These are phyloP conservation scores for Dryomyza anilis DNA, from an alignment of 2,888 invertebrate genomes.

Conservation along the genomic window DNA sequence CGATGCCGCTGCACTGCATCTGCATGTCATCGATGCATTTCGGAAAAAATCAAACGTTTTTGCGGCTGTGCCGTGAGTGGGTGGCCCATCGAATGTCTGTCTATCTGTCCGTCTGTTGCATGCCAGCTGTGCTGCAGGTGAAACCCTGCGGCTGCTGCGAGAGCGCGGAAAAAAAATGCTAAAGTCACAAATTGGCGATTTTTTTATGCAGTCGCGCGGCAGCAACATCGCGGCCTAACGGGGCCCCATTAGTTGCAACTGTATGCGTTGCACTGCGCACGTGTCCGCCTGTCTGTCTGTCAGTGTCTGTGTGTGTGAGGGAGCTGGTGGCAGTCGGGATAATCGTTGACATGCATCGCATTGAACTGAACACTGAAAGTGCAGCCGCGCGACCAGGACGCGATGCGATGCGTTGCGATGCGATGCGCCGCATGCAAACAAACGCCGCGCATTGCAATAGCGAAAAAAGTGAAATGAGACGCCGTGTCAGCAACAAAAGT, in stretches of 20 bases:
- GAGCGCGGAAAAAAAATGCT: background rate
- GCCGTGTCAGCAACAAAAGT: too few species aligned
- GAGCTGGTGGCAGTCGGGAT: background rate
- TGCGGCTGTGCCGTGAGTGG: background rate
- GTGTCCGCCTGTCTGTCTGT: background rate
- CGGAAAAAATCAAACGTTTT: background rate
- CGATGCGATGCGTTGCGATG: background rate
- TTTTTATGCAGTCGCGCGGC: background rate
- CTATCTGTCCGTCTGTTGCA: too few species aligned
- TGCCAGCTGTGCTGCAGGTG: constrained; percentile 8
- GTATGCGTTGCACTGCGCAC: background rate
- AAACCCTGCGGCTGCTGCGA: background rate
- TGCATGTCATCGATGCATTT: constrained; percentile 7
- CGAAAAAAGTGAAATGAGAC: too few species aligned
- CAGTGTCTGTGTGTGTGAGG: background rate
- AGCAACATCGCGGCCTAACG: background rate
- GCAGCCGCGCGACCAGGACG: background rate
- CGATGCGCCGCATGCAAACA: too few species aligned
- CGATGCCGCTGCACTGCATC: background rate
- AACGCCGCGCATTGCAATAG: too few species aligned
- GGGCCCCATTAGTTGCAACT: background rate
- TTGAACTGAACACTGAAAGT: background rate
- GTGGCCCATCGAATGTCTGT: too few species aligned
- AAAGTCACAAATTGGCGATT: constrained; percentile 8
- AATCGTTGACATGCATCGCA: background rate